Evolutionary conservation across 2,888 invertebrate genomes (phyloP), one percentile per base, ranked within the genome.

Genomic region (Eupithecia inturbata): DNA sequence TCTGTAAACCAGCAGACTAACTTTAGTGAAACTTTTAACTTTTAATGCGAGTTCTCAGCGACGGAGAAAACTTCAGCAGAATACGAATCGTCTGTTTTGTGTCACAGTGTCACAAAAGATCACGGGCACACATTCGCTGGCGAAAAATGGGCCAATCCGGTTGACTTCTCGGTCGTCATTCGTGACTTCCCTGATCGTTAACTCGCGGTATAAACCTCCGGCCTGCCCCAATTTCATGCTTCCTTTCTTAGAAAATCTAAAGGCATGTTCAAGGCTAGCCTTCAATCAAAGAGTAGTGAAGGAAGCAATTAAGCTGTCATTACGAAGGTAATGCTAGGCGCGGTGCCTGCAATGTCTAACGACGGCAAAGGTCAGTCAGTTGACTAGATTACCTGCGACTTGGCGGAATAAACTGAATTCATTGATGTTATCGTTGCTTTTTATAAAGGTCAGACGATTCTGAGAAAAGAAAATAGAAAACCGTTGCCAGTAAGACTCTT

Each of bases 291-390:
- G 74, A 79, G 76, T 76, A 78, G 73, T 73, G 79, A 74, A 74
- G 62, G 49, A 76, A 81, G 80, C 81, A 82, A 83, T 82, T 81
- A 81, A 78, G 80, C 75, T 77, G 77, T 81, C 81, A 78, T 80
- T 80, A 78, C 22, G 64, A 80, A 73, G 77, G 49, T n/a, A 49
- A 49, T n/a, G 57, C 57, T 57, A 74, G 82, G 81, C 72, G 80
- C 77, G 81, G 82, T 77, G 64, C 63, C 72, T 68, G 70, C 62
- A 74, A 68, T 68, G 36, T 64, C 45, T 64, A 45, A 66, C 72
- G 72, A 78, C 74, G 74, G 67, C 74, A 77, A 75, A 80, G 77
- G 79, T 76, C 78, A 75, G 68, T 3, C 67, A 57, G 67, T 64
- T 66, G 71, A 79, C 75, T 74, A 73, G 71, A 79, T 79, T 75